Conservation (phyloP, 2,797 vertebrate genomes). For the Rousettus madagascariensis region DNA sequence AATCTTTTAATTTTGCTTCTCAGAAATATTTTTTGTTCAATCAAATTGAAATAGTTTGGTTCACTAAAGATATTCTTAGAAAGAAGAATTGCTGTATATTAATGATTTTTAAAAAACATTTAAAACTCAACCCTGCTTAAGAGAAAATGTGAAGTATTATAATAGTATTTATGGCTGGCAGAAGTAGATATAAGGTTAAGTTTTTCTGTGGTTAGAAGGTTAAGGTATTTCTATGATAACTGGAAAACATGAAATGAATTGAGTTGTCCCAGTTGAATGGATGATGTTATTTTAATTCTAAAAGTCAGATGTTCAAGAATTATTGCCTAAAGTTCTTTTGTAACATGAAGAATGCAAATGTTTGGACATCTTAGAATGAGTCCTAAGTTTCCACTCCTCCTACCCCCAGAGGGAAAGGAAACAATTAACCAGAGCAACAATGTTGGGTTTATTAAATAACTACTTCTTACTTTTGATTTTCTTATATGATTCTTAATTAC, state of each 20-base stretch:
- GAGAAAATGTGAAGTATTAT: not conserved
- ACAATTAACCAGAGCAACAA: not conserved
- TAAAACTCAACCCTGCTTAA: constrained; percentile 20
- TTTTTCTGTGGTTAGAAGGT: constrained; percentile 9
- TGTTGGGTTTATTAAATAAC: not conserved
- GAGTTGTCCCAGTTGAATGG: not conserved
- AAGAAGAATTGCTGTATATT: not conserved
- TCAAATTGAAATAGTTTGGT: not conserved
- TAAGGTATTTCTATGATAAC: not conserved
- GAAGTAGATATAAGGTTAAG: not conserved
- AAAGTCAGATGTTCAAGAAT: not conserved
- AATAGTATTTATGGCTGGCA: constrained; percentile 27
- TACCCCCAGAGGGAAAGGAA: not conserved
- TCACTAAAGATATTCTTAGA: constrained; percentile 18
- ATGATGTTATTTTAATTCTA: constrained; percentile 36
- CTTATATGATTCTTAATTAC: not conserved
- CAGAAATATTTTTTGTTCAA: not conserved
- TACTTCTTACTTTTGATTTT: not conserved
- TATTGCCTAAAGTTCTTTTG: not conserved
- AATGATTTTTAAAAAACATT: constrained; percentile 23
- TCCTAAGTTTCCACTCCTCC: not conserved
- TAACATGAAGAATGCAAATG: not conserved
- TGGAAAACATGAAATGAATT: constrained; percentile 25
- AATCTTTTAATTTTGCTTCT: not conserved
- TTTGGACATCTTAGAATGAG: constrained; percentile 19